These are phyloP conservation scores for Burhinus oedicnemus DNA, from an alignment of 2,113 vertebrate genomes.

Conservation along the genomic window DNA sequence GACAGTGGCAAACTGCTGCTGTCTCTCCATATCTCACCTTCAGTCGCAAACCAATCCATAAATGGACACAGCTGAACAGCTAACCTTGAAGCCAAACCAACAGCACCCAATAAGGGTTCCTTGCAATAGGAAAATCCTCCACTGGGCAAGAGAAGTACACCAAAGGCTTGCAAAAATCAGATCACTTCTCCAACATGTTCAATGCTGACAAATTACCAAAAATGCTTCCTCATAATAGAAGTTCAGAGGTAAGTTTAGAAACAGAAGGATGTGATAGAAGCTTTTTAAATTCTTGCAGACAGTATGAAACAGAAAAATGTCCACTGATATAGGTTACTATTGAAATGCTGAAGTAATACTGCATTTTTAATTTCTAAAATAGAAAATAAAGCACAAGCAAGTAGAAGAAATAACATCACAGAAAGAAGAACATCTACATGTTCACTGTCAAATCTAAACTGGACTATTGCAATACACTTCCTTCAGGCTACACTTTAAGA, in stretches of 20 bases:
- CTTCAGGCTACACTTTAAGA: constrained; percentile 31
- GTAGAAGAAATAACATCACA: background rate
- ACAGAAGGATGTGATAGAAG: background rate
- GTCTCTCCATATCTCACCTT: background rate
- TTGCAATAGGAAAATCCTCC: background rate
- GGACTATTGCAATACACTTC: background rate
- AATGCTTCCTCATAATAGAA: background rate
- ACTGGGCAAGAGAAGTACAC: background rate
- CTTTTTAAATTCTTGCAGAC: background rate
- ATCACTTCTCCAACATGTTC: background rate
- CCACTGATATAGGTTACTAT: background rate
- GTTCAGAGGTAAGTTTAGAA: background rate
- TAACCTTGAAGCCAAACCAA: background rate
- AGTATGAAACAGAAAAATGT: background rate
- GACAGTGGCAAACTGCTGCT: background rate
- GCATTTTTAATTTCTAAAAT: background rate
- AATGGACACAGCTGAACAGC: background rate
- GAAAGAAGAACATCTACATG: background rate
- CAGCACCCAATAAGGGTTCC: background rate
- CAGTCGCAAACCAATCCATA: background rate
- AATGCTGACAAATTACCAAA: background rate
- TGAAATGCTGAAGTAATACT: background rate
- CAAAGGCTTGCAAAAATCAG: background rate
- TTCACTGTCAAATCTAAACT: background rate
- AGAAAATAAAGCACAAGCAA: background rate